These are phyloP conservation scores for Drosophila saltans DNA, from an alignment of 1,140 invertebrate genomes.

Conservation along the genomic window DNA sequence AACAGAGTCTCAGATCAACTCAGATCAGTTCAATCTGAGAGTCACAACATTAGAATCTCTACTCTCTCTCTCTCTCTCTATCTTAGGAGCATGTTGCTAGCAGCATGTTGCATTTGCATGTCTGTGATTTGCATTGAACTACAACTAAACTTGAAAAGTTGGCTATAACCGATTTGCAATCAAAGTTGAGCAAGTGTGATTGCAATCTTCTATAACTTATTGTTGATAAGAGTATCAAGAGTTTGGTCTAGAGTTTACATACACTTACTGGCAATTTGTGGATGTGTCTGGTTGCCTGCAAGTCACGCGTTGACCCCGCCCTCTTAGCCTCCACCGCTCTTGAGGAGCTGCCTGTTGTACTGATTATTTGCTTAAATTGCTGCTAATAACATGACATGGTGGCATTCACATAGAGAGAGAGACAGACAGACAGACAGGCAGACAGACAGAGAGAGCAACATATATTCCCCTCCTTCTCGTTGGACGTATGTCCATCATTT, in stretches of 20 bases:
- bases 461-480: conserved; percentile 50
- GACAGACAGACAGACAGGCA: conserved; percentile 42
- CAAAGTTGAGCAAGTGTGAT: not conserved
- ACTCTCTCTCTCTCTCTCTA: not conserved
- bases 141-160: not conserved
- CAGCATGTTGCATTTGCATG: conserved; percentile 59
- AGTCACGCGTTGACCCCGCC: conserved; percentile 67
- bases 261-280: conserved; percentile 57
- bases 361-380: conserved; percentile 83
- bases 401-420: conserved; percentile 56
- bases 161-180: not conserved
- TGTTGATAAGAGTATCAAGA: not conserved
- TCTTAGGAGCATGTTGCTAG: conserved; percentile 29
- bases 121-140: conserved; percentile 44
- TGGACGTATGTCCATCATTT: conserved; percentile 72
- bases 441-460: conserved; percentile 33
- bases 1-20: not conserved
- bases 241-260: not conserved
- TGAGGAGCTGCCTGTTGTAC: conserved; percentile 61
- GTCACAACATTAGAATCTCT: conserved; percentile 57
- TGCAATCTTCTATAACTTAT: not conserved
- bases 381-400: conserved; percentile 83
- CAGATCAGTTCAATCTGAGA: not conserved
- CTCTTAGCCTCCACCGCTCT: not conserved
- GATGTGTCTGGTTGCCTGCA: conserved; percentile 59